phyloP scores from a whole-genome alignment of 2,888 invertebrate species.

The Microplitis manilae region DNA sequence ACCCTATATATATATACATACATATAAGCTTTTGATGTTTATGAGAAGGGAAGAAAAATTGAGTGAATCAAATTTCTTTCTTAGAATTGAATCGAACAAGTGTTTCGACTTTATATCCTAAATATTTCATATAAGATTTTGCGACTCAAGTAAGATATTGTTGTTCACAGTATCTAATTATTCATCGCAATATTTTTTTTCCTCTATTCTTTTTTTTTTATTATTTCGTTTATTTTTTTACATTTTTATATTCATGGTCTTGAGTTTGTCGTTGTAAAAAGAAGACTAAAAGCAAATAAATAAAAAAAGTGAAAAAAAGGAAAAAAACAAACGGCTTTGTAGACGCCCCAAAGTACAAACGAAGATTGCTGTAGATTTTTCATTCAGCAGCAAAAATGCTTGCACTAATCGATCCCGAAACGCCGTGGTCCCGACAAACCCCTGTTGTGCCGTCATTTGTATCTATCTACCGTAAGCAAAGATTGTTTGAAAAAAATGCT shows the following conservation, averaged over 20 bases:
- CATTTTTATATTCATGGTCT: neutral
- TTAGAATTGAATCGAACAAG: conserved; percentile 68
- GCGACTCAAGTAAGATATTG: conserved; percentile 48
- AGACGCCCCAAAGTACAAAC: conserved; percentile 10
- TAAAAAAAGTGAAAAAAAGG: neutral
- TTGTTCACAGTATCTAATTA: conserved; percentile 45
- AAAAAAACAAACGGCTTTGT: neutral
- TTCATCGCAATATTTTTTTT: conserved; percentile 29
- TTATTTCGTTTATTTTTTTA: conserved; percentile 12
- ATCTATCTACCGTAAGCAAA: conserved; percentile 33
- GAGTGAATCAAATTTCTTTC: conserved; percentile 60
- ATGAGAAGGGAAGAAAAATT: conserved; percentile 58
- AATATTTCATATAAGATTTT: conserved; percentile 51
- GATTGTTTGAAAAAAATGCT: conserved; percentile 20
- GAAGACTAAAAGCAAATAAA: neutral
- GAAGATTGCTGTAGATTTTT: conserved; percentile 35
- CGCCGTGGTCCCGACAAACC: conserved; percentile 23
- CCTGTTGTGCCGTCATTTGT: conserved; percentile 38
- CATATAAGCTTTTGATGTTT: neutral
- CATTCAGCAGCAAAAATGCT: conserved; percentile 23
- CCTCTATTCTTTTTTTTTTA: conserved; percentile 8
- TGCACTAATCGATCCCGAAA: conserved; percentile 38
- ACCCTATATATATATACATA: neutral
- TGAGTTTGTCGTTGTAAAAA: conserved; percentile 9
- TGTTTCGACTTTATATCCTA: conserved; percentile 57